A percentile compares a stretch with the other conserved stretches of the same genome.
phyloP scores from a whole-genome alignment of 2,113 vertebrate genomes.

The Pongo pygmaeus region DNA sequence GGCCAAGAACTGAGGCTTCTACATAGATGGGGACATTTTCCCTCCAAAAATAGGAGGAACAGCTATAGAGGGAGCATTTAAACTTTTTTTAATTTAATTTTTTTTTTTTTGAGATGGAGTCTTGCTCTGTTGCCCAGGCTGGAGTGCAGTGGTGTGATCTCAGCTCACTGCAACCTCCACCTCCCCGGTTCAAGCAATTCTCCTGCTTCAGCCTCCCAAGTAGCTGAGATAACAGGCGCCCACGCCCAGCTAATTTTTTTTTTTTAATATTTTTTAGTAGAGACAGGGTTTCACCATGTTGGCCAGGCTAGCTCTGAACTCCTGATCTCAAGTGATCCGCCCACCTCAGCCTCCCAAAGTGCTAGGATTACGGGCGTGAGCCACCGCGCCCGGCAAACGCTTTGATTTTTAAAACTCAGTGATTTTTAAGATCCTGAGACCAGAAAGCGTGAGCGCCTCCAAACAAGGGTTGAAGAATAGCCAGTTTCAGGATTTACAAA shows the following conservation, averaged over 20 bases:
- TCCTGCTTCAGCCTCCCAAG: not conserved
- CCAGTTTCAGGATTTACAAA: not conserved
- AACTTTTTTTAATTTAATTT: too few relatives aligned
- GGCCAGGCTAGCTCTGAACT: too few relatives aligned
- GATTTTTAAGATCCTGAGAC: not conserved
- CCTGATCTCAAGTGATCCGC: too few relatives aligned
- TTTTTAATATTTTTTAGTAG: too few relatives aligned
- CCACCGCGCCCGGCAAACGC: too few relatives aligned
- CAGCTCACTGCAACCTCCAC: not conserved
- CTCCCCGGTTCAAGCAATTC: not conserved
- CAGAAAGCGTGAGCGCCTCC: not conserved
- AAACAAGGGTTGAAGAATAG: not conserved
- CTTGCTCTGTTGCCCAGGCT: not conserved
- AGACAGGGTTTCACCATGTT: too few relatives aligned
- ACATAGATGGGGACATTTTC: not conserved
- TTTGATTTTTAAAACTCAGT: not conserved
- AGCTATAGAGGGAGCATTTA: too few relatives aligned
- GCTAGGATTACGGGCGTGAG: too few relatives aligned
- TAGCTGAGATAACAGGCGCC: not conserved
- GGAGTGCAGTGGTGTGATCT: not conserved
- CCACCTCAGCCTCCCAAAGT: too few relatives aligned
- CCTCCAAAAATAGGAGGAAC: not conserved
- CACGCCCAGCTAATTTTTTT: too few relatives aligned
- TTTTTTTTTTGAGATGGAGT: not conserved
- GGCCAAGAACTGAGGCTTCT: not conserved